Base-by-base conservation (phyloP, 1,140 invertebrate genomes). In the Penaeus japonicus region DNA sequence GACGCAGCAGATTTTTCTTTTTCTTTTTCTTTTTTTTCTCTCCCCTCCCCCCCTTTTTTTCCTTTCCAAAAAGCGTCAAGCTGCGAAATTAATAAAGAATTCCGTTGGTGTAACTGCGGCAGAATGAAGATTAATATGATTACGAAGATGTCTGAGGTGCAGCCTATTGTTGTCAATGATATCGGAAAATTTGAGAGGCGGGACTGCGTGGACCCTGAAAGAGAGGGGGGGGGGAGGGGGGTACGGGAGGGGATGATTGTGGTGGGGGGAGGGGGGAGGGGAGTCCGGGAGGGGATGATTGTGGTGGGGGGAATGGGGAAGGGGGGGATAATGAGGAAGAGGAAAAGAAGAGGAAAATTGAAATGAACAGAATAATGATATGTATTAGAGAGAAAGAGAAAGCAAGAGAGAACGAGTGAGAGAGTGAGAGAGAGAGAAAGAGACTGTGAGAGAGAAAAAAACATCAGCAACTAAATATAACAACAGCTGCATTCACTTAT, bases 41-140 rank as follows among this genome's bases (percentile, higher is more conserved):
- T 39, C 35, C 35, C 35, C 35, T 7, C 7, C 7, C 35, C 35
- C 39, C 4, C 4, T 39, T 10, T 10, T 10, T 4, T 39, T 4
- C 39, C 39, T 10, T 4, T 10, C 39, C 1, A 39, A 39, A 54
- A 32, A 82, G 62, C 65, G 79, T 87, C 79, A 82, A 87, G 86
- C 86, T 87, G 86, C 86, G 86, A 87, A 87, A 87, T 87, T 87
- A 83, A 83, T 87, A 87, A 82, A 87, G 75, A 87, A 87, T 87
- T 87, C 86, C 55, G 79, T 57, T 59, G 20, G 79, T 57, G 86
- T 75, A 75, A 62, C 59, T 22, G 59, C 78, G 47, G 79, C 85
- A 81, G 65, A 82, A 87, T 87, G 79, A 87, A 87, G 86, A 87
- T 87, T 87, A 87, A 87, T 82, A 75, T 87, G 79, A 87, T 87